phyloP scores from a whole-genome alignment of 1,140 invertebrate species.

The Apis florea region DNA sequence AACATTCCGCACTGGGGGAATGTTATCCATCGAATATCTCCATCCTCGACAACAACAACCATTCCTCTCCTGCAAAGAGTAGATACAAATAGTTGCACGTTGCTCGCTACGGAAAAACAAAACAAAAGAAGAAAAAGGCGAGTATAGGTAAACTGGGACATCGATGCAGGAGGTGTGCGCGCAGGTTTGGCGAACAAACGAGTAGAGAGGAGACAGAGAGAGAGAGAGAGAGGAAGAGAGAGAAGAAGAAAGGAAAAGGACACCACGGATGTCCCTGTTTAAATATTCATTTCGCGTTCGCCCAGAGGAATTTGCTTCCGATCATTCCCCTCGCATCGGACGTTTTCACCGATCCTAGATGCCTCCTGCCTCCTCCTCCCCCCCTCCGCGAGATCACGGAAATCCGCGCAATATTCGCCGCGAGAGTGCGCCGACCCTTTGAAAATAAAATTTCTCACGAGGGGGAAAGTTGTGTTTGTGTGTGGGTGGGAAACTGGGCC shows the following conservation, averaged over 20 bases:
- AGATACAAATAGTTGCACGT: not conserved
- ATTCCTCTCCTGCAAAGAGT: not conserved
- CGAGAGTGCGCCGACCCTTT: not conserved
- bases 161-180: not conserved
- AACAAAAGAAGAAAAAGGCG: too few species aligned
- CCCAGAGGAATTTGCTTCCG: not conserved
- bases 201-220: not conserved
- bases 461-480: too few species aligned
- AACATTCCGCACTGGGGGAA: too few species aligned
- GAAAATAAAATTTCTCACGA: not conserved
- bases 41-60: not conserved
- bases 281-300: slow-evolving; percentile 33
- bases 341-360: not conserved
- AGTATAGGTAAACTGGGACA: slow-evolving; percentile 3
- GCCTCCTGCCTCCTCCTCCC: not conserved
- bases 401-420: slow-evolving; percentile 26
- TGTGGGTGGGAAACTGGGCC: not conserved
- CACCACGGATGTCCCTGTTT: not conserved
- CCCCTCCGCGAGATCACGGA: slow-evolving; percentile 4
- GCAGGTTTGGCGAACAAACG: not conserved
- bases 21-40: not conserved
- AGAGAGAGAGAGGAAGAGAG: not conserved
- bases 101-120: not conserved
- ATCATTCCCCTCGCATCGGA: not conserved
- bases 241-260: not conserved